Evolutionary conservation across 2,797 vertebrate genomes (phyloP), one percentile per base, ranked within the genome.

Genomic region (Ibycter americanus): DNA sequence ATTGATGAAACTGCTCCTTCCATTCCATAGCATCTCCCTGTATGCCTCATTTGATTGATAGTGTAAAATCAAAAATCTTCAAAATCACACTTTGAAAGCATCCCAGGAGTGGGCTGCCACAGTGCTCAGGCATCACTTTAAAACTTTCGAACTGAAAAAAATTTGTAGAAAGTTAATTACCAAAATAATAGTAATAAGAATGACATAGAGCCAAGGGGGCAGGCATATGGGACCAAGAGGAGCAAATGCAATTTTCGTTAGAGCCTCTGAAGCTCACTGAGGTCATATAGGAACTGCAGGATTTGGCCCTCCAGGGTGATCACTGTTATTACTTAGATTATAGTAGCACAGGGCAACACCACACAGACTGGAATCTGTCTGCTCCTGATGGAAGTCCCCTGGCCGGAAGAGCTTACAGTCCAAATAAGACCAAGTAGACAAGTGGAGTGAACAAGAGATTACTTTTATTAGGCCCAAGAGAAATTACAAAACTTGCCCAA

Each of bases 401-500:
- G 71, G 68, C 79, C 87, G 84, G 55, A 89, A 93, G 62, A 90
- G 15, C n/a, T 91, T 70, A 84, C 42, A 82, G 40, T 40, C 47
- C 93, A 90, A 91, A 77, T 89, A 81, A 94, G 62, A 95, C 58
- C 58, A 96, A 85, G 90, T 17, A 92, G 90, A 87, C 83, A 87
- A 97, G 91, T 58, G 91, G 70, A 89, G 74, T 96, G 67, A 97
- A 73, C 84, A 94, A 18, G 34, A 73, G 88, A 87, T 80, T 84
- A 67, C 49, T 93, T 94, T 85, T 95, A 85, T 87, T 90, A 83
- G 74, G 71, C 44, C 46, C 63, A 79, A 16, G 32, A 90, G 62
- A 87, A 63, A 94, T 92, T 80, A 93, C 76, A 59, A 89, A 73
- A 67, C 36, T 89, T 74, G 83, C 95, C 74, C 66, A 92, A 83